Percentiles rank a stretch among this genome's conserved stretches.
Conservation (phyloP, 2,113 vertebrate species). For the Lagopus leucura region DNA sequence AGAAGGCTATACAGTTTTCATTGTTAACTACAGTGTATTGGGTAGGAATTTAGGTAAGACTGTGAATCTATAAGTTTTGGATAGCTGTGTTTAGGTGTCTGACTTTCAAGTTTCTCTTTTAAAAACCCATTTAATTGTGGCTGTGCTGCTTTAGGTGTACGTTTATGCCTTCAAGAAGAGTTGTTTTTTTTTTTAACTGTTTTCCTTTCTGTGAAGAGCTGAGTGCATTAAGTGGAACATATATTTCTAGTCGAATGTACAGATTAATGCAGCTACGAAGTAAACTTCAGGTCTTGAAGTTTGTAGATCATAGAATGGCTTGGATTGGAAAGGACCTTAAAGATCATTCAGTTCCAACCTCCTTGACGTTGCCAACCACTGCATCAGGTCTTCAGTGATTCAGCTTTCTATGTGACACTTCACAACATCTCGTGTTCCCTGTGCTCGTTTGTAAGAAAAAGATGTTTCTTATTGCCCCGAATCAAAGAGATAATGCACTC, state of each 20-base stretch:
- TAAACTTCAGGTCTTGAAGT: background rate
- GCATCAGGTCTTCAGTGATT: background rate
- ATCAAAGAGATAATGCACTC: background rate
- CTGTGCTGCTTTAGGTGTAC: background rate
- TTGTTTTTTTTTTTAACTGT: background rate
- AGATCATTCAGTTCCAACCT: no score
- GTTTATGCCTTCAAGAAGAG: background rate
- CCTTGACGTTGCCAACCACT: no score
- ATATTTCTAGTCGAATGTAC: background rate
- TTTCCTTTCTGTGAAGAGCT: background rate
- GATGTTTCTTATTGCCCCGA: background rate
- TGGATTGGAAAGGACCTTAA: no score
- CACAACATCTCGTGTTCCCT: background rate
- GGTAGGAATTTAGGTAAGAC: background rate
- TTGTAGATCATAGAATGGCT: background rate
- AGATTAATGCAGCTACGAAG: background rate
- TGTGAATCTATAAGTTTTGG: background rate
- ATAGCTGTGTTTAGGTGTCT: background rate
- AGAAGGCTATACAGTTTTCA: background rate
- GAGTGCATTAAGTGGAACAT: background rate
- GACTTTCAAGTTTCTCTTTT: background rate
- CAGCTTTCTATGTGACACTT: background rate
- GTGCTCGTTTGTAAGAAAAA: background rate
- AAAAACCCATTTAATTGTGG: background rate
- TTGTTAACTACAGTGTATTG: background rate